These are phyloP conservation scores for Threskiornis aethiopicus DNA, from an alignment of 2,797 vertebrate species.

Conservation along the genomic window DNA sequence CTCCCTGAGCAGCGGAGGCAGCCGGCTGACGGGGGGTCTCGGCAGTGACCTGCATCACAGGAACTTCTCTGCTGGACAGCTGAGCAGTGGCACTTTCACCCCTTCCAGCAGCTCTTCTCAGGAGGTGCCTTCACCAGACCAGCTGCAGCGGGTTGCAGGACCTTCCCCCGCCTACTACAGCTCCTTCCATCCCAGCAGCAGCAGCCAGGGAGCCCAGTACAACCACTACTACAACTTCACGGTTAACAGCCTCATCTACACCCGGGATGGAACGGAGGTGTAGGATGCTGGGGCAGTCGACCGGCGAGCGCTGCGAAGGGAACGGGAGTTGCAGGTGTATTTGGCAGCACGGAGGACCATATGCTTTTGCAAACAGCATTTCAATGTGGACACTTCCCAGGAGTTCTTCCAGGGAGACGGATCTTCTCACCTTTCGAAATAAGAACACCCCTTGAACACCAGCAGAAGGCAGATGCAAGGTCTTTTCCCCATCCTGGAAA, in stretches of 20 bases:
- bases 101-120: slow-evolving; percentile 68
- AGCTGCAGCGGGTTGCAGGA: slow-evolving; percentile 47
- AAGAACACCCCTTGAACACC: neutral
- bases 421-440: neutral
- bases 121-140: slow-evolving; percentile 34
- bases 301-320: neutral
- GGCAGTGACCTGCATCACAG: slow-evolving; percentile 84
- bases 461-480: slow-evolving; percentile 20
- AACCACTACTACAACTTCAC: slow-evolving; percentile 95
- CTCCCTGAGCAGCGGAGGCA: slow-evolving; percentile 74
- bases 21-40: slow-evolving; percentile 84
- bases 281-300: slow-evolving; percentile 61
- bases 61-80: slow-evolving; percentile 83
- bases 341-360: neutral
- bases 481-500: neutral
- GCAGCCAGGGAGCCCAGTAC: slow-evolving; percentile 86
- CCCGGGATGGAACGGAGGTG: slow-evolving; percentile 91
- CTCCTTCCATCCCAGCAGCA: slow-evolving; percentile 80
- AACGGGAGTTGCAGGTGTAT: neutral
- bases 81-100: slow-evolving; percentile 81
- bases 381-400: neutral
- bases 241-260: slow-evolving; percentile 94
- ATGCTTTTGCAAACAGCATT: slow-evolving; percentile 38
- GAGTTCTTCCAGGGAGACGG: neutral
- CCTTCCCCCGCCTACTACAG: slow-evolving; percentile 84